A percentile compares a stretch with the other conserved stretches of the same genome.
These are phyloP conservation scores for Ictalurus furcatus DNA, from an alignment of 2,113 vertebrate genomes.

Conservation along the genomic window DNA sequence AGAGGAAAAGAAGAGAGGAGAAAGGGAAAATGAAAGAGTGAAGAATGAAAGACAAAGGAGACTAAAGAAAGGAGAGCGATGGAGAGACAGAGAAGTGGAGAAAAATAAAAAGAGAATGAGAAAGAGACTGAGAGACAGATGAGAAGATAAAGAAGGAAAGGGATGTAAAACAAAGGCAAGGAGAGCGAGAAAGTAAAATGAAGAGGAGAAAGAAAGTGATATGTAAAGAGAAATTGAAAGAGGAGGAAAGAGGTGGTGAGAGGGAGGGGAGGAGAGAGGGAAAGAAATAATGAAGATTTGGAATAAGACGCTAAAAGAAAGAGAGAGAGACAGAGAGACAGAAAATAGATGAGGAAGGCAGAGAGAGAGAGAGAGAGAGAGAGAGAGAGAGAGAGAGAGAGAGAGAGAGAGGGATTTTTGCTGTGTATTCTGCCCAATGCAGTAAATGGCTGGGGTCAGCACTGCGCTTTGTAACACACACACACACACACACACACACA, in stretches of 20 bases:
- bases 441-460: constrained; percentile 38
- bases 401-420: not conserved
- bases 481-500: not conserved
- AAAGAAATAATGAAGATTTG: not conserved
- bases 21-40: too few species aligned
- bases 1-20: too few species aligned
- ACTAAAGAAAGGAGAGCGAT: not conserved
- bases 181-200: not conserved
- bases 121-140: not conserved
- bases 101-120: not conserved
- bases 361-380: not conserved
- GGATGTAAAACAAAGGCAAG: not conserved
- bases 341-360: not conserved
- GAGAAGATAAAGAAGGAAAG: not conserved
- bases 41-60: not conserved
- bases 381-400: not conserved
- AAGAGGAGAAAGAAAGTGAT: too few species aligned
- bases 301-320: not conserved
- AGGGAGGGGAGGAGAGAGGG: not conserved
- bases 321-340: too few species aligned
- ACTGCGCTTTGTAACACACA: not conserved
- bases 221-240: not conserved
- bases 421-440: constrained; percentile 34
- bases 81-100: not conserved
- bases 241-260: not conserved